phyloP scores from a whole-genome alignment of 2,888 invertebrate species.

The Pharmacophagus antenor region DNA sequence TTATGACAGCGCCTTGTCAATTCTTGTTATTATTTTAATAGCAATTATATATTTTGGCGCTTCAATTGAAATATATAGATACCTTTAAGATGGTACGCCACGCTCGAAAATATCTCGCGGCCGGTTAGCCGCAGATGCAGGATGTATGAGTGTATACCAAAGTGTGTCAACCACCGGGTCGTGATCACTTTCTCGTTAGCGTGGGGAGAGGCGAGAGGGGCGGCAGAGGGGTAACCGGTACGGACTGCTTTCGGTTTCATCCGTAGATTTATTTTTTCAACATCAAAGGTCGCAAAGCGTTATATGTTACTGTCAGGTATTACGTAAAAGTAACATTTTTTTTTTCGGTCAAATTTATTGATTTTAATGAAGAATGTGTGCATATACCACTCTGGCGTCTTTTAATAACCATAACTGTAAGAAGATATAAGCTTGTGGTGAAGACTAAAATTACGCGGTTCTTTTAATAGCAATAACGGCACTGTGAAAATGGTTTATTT shows the following conservation, averaged over 20 bases:
- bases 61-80: background rate
- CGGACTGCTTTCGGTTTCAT: conserved; percentile 27
- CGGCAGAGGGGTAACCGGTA: conserved; percentile 6
- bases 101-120: conserved; percentile 1
- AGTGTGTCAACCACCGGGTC: conserved; percentile 24
- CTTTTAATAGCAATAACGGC: too few relatives aligned
- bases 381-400: too few relatives aligned
- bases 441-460: too few relatives aligned
- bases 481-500: too few relatives aligned
- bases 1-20: too few relatives aligned
- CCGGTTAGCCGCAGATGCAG: conserved; percentile 25
- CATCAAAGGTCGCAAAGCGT: conserved; percentile 15
- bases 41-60: too few relatives aligned
- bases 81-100: background rate
- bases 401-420: too few relatives aligned
- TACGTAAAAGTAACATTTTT: conserved; percentile 2
- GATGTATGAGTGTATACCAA: conserved; percentile 19
- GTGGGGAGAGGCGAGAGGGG: background rate
- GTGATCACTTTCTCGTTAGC: conserved; percentile 27
- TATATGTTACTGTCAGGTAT: background rate
- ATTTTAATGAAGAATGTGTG: too few relatives aligned
- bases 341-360: background rate
- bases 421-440: too few relatives aligned
- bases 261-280: conserved; percentile 10
- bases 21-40: too few relatives aligned